Base-by-base conservation (phyloP, 2,797 vertebrate genomes). In the Syndactyla subalaris region DNA sequence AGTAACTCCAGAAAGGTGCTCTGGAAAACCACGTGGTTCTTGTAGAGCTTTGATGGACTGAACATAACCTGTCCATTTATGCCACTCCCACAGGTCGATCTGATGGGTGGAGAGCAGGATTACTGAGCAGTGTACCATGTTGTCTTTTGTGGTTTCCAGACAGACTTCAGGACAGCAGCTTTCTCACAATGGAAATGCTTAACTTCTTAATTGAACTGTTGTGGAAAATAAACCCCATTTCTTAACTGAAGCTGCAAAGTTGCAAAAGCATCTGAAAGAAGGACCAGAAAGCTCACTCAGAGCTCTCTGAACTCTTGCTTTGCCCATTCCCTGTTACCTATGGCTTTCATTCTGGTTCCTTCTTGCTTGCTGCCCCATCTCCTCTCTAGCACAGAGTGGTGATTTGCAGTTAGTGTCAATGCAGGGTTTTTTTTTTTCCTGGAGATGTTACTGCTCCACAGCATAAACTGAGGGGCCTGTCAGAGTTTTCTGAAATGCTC, bases 41-140 rank as follows among this genome's bases (percentile, higher is more conserved):
- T 63, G 34, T 32, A 52, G 67, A 76, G 22, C 34, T 70, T 48
- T 62, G 54, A 59, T 13, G 32, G 24, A 19, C 0, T 48, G 30
- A 38, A 29, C 45, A 26, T 46, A 74, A 45, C 63, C 12, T 10
- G 3, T n/a, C 24, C 0, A 0, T 76, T 76, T 45, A 9, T 63
- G 38, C 38, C 13, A 5, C 22, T 89, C 34, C 22, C 3, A 2
- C 30, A 22, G 34, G 36, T 32, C 7, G 5, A 3, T 65, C 21
- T 32, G 45, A 8, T 36, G 55, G 36, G 27, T 12, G 6, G 34
- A 67, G 66, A 65, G 52, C 23, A 73, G 68, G 14, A 45, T 86
- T 48, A 34, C 9, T 49, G 65, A 49, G 17, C 24, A 39, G 0
- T 45, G 51, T 72, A n/a, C 32, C 19, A 1, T 12, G 4, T n/a